Conservation (phyloP, 2,797 vertebrate genomes). For the Ataeniobius toweri region DNA sequence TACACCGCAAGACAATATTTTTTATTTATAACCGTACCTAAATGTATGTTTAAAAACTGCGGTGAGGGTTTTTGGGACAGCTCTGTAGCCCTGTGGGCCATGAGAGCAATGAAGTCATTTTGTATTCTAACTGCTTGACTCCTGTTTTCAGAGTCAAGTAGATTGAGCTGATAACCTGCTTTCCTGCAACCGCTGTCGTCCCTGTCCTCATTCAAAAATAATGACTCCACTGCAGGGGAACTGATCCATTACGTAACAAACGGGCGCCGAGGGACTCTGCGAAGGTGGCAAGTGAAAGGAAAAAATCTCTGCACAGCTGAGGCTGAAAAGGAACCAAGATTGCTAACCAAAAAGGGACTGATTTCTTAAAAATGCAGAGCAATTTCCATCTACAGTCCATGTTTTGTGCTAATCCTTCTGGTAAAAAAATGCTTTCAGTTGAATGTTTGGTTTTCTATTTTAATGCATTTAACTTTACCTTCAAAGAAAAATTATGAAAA, state of each 20-base stretch:
- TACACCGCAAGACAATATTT: background rate
- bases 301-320: background rate
- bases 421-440: background rate
- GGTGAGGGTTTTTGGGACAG: background rate
- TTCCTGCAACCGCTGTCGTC: conserved; percentile 16
- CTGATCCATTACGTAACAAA: conserved; percentile 53
- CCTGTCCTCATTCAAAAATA: conserved; percentile 64
- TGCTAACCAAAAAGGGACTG: background rate
- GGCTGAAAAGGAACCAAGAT: background rate
- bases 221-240: conserved; percentile 56
- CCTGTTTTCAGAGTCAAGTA: conserved; percentile 34
- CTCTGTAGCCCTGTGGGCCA: background rate
- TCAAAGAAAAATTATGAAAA: background rate
- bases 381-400: background rate
- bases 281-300: conserved; percentile 10
- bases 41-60: background rate
- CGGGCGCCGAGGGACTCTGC: conserved; percentile 21
- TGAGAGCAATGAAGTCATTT: background rate
- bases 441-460: background rate
- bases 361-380: background rate
- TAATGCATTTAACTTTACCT: background rate
- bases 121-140: conserved; percentile 17
- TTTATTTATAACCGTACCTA: background rate
- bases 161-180: conserved; percentile 19
- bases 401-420: background rate